A percentile compares a stretch with the other conserved stretches of the same genome.
phyloP scores from a whole-genome alignment of 2,113 vertebrate genomes.

The Petromus typicus region DNA sequence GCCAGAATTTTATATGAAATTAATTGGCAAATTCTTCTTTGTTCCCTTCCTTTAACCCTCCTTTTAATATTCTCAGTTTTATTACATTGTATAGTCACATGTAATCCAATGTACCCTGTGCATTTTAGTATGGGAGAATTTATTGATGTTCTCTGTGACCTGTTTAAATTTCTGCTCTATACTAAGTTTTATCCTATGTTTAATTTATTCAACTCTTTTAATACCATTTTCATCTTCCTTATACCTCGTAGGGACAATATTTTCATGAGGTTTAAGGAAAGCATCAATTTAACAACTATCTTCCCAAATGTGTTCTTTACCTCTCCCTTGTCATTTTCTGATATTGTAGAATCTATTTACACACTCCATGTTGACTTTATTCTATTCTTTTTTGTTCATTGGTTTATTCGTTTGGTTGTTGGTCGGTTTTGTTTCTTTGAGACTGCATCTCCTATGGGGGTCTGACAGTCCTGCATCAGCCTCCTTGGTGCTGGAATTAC shows the following conservation, averaged over 20 bases:
- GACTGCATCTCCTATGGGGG: no score
- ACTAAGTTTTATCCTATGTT: not conserved
- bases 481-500: no score
- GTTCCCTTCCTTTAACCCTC: not conserved
- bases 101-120: not conserved
- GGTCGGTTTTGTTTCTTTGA: not conserved
- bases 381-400: not conserved
- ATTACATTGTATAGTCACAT: not conserved
- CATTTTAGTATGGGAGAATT: not conserved
- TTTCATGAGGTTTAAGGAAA: slow-evolving; percentile 35
- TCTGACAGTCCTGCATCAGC: no score
- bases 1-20: not conserved
- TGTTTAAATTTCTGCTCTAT: slow-evolving; percentile 22
- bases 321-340: slow-evolving; percentile 8
- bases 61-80: not conserved
- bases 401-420: not conserved
- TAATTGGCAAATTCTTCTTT: not conserved
- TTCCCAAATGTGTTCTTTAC: slow-evolving; percentile 13
- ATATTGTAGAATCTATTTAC: slow-evolving; percentile 2
- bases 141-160: not conserved
- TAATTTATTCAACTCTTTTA: not conserved
- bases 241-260: not conserved
- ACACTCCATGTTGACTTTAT: not conserved
- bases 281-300: not conserved
- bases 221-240: slow-evolving; percentile 5